Base-by-base conservation (phyloP, 1,140 invertebrate species). In the Temnothorax nylanderi region DNA sequence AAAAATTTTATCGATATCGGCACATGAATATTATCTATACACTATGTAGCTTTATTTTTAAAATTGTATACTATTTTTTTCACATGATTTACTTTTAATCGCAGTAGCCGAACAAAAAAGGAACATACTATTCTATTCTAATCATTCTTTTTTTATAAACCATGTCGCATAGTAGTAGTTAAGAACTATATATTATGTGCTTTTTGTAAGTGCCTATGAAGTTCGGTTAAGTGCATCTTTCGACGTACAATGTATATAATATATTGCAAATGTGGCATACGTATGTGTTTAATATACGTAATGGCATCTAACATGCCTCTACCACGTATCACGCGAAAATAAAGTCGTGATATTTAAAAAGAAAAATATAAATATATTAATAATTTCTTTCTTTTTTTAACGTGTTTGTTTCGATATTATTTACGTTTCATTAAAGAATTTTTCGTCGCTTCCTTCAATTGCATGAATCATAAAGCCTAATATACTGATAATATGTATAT, bases 201-300 rank as follows among this genome's bases (percentile, higher is more conserved):
- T 84, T 82, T 82, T 74, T 60, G 32, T 84, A 84, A 84, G 80
- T 84, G 80, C 80, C 80, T 84, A 84, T 16, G 11, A 82, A 60
- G 3, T 80, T 80, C 21, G 10, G 51, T 75, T 84, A 75, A 84
- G 54, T 21, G n/a, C 26, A 84, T 84, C 7, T 60, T 56, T 71
- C 18, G 49, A 69, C 34, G 13, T 69, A n/a, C 8, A n/a, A 56
- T 81, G 47, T 71, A 81, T n/a, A 56, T 69, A 69, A 8, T 37
- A 37, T 49, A 82, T 74, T 2, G 5, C 13, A 49, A 41, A 67
- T 26, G 18, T 65, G 4, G 26, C 34, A 41, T 54, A 10, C 34
- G 6, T 60, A 62, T 32, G 37, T 34, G 37, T 56, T 56, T 76
- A 34, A 16, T 16, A 16, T 18, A 13, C 32, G 8, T 47, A 26